Evolutionary conservation across 2,113 vertebrate species (phyloP).

Genomic region (Monopterus albus): DNA sequence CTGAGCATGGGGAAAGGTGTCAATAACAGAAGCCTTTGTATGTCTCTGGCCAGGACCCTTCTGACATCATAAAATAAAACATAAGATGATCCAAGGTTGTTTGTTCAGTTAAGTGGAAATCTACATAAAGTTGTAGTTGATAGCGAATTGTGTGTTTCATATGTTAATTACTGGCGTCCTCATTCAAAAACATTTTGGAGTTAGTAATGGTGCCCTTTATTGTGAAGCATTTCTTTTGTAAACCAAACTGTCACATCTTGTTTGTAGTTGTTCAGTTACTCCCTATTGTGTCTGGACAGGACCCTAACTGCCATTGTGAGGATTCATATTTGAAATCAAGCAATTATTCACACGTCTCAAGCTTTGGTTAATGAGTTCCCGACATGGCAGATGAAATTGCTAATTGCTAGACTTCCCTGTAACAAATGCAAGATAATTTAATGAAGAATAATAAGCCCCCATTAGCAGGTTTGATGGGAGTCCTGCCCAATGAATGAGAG

Average conservation of each 20-base stretch:
- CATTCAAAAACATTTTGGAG: background rate
- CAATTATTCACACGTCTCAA: background rate
- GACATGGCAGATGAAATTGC: conserved; percentile 6
- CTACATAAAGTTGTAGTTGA: background rate
- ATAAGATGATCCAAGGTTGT: background rate
- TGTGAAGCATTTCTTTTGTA: background rate
- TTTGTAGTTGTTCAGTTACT: background rate
- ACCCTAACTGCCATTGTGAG: background rate
- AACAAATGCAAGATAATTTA: background rate
- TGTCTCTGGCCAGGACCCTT: conserved; percentile 2
- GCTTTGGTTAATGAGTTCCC: background rate
- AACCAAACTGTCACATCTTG: background rate
- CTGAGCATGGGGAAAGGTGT: conserved; percentile 1
- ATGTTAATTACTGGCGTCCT: background rate
- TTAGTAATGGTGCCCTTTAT: background rate
- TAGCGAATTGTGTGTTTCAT: background rate
- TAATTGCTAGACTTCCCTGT: background rate
- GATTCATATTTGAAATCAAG: background rate
- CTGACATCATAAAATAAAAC: background rate
- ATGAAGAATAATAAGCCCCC: background rate
- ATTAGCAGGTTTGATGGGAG: background rate
- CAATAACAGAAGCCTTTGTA: conserved; percentile 17
- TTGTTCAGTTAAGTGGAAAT: background rate
- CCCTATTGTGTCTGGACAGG: too few relatives aligned
- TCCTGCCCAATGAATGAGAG: background rate